Evolutionary conservation across 2,797 vertebrate species (phyloP).

Genomic region (Pseudochirops cupreus): DNA sequence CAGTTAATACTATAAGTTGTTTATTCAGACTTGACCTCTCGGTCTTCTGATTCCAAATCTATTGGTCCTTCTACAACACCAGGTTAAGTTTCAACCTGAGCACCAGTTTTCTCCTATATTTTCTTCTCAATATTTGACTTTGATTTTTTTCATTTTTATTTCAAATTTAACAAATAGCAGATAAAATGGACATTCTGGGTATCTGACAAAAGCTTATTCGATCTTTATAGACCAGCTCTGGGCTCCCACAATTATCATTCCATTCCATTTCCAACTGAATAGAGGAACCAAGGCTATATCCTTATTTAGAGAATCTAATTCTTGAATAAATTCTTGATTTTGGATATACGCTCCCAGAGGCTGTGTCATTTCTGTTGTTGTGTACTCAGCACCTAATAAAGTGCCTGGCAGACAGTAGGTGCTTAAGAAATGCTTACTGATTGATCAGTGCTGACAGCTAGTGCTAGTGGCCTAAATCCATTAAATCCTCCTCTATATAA

Average conservation of each 20-base stretch:
- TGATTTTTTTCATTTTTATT: neutral
- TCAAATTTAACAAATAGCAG: neutral
- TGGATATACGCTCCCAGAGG: neutral
- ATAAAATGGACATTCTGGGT: neutral
- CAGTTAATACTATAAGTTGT: neutral
- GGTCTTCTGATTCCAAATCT: neutral
- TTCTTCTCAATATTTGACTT: neutral
- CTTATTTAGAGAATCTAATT: neutral
- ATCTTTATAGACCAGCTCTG: neutral
- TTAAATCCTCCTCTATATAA: neutral
- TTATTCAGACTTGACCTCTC: neutral
- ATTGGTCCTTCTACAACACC: neutral
- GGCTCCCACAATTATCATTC: neutral
- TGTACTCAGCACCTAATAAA: neutral
- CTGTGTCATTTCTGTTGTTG: neutral
- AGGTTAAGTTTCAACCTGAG: neutral
- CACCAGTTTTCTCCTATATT: neutral
- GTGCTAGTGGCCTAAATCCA: neutral
- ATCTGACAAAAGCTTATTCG: neutral
- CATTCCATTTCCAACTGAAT: conserved; percentile 27
- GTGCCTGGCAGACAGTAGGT: neutral
- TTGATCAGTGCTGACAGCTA: neutral
- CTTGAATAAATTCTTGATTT: neutral
- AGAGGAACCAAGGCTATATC: neutral
- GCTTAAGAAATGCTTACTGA: neutral